Percentiles rank a stretch among this genome's conserved stretches.
phyloP scores from a whole-genome alignment of 1,140 invertebrate species.

The Mya arenaria region DNA sequence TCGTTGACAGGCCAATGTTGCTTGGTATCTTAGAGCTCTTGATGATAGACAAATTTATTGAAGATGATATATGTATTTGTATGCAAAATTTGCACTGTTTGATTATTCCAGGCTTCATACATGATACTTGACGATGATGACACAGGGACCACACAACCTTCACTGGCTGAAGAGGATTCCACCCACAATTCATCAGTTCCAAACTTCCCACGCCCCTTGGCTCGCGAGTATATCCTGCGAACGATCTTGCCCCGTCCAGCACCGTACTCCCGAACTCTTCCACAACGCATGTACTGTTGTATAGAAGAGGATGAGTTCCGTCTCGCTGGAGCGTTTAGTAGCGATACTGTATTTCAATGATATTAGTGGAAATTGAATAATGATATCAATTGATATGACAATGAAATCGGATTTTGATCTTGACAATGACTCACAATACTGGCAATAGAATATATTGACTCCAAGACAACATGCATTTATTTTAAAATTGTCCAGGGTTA shows the following conservation, averaged over 20 bases:
- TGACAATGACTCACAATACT: too few species aligned
- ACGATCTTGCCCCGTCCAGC: constrained; percentile 85
- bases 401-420: too few species aligned
- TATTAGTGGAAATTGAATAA: neutral
- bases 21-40: too few species aligned
- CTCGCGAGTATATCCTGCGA: constrained; percentile 87
- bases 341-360: constrained; percentile 86
- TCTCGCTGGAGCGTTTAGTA: constrained; percentile 87
- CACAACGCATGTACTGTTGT: constrained; percentile 87
- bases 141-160: neutral
- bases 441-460: too few species aligned
- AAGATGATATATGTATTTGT: too few species aligned
- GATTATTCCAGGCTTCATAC: constrained; percentile 61
- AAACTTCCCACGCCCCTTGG: constrained; percentile 84
- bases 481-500: too few species aligned
- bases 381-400: too few species aligned
- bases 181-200: constrained; percentile 58
- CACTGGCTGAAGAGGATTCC: constrained; percentile 3
- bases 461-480: too few species aligned
- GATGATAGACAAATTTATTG: too few species aligned
- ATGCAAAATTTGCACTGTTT: too few species aligned
- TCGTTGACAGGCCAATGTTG: too few species aligned
- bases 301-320: constrained; percentile 85
- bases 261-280: constrained; percentile 84
- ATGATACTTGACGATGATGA: constrained; percentile 74